Base-by-base conservation (phyloP, 2,888 invertebrate genomes). In the Rosalia funebris region DNA sequence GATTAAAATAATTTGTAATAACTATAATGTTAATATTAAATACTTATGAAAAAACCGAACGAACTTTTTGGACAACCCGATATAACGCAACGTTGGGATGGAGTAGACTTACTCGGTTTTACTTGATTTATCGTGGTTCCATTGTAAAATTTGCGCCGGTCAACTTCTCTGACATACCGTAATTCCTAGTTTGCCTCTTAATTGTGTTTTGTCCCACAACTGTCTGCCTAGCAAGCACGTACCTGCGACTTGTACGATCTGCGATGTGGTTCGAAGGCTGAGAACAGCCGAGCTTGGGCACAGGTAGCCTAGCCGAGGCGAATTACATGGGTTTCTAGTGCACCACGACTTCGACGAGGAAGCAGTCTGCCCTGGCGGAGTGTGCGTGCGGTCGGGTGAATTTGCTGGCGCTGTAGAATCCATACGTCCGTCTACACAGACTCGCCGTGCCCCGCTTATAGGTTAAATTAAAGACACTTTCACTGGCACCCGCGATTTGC, bases 381-480 rank as follows among this genome's bases (percentile, higher is more conserved):
- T 57, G 48, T 46, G 54, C 34, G 64, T 54, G 16, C 42, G 56
- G 39, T 46, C 46, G 62, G 31, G 47, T 47, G 57, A 41, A 45
- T 60, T 66, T 65, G 63, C 63, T 64, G 60, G 65, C 65, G 65
- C 66, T 69, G 65, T 47, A 41, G 14, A 57, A 50, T 56, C 46
- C 19, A 37, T 55, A 37, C 55, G 45, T 65, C 61, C 62, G 69
- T 69, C 63, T 60, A 54, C 25, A 25, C 25, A 25, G 25, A 3
- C 25, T 25, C 25, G 7, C 25, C 7, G 25, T 7, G 25, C 4
- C 4, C 25, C 25, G 25, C 7, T 62, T 65, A 63, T 66, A 70
- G 66, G 67, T 66, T 71, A 66, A 61, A 65, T 69, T 62, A 19
- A 62, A 59, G 62, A 62, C 57, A 69, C 71, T 71, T 71, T 72